Percentiles rank a stretch among this genome's conserved stretches.
Evolutionary conservation across 2,888 invertebrate genomes (phyloP).

Genomic region (Cheilosia vernalis): DNA sequence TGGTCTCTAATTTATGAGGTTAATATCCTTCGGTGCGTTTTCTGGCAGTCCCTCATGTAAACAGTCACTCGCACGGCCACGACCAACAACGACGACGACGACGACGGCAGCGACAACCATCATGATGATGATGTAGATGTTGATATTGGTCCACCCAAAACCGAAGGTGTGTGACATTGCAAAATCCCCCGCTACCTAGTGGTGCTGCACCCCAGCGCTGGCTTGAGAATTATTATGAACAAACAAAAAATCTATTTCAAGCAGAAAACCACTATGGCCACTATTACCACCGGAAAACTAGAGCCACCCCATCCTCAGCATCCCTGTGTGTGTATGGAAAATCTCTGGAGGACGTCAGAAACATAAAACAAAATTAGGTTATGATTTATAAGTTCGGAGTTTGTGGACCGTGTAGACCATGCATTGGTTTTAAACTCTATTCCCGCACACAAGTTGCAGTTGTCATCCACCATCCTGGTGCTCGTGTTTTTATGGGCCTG

Average conservation of each 20-base stretch:
- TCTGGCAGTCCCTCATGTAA: slow-evolving; percentile 61
- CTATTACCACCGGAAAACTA: slow-evolving; percentile 56
- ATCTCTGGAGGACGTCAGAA: slow-evolving; percentile 77
- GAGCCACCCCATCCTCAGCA: slow-evolving; percentile 5
- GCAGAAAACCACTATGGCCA: slow-evolving; percentile 60
- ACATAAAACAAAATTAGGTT: slow-evolving; percentile 78
- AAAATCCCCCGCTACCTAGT: slow-evolving; percentile 40
- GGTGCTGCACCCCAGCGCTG: slow-evolving; percentile 21
- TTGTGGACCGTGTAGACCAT: slow-evolving; percentile 61
- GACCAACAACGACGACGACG: background rate
- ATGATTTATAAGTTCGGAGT: slow-evolving; percentile 76
- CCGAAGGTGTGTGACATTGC: slow-evolving; percentile 71
- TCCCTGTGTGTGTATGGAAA: slow-evolving; percentile 45
- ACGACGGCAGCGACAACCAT: slow-evolving; percentile 2
- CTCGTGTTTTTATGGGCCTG: slow-evolving; percentile 29
- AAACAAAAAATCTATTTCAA: slow-evolving; percentile 44
- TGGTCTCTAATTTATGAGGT: slow-evolving; percentile 64
- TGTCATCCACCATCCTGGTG: slow-evolving; percentile 51
- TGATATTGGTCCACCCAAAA: slow-evolving; percentile 23
- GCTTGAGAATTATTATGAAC: slow-evolving; percentile 51
- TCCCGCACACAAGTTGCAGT: slow-evolving; percentile 65
- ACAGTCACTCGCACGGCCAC: slow-evolving; percentile 39
- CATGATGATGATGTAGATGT: slow-evolving; percentile 38
- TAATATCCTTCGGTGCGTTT: slow-evolving; percentile 71
- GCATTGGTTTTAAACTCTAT: slow-evolving; percentile 65